A percentile compares a stretch with the other conserved stretches of the same genome.
Conservation (phyloP, 2,888 invertebrate species). For the Tenthredo amoena region DNA sequence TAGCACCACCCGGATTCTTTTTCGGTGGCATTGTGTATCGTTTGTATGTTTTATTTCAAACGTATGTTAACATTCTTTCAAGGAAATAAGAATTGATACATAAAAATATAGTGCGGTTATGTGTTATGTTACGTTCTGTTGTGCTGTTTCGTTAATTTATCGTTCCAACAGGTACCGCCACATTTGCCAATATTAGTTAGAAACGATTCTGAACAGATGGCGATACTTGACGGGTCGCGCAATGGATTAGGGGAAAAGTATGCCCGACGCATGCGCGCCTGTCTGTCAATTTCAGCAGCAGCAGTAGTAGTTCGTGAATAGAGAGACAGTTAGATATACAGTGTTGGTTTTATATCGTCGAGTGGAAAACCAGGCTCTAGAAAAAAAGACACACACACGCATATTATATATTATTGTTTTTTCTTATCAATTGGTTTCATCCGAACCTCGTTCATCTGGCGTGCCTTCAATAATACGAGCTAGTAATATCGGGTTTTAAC, state of each 20-base stretch:
- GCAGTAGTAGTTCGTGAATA: not conserved
- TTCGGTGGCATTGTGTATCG: slow-evolving; percentile 85
- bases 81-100: not conserved
- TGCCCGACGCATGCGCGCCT: slow-evolving; percentile 28
- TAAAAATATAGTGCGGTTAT: not conserved
- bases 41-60: not conserved
- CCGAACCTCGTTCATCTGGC: not conserved
- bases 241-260: not conserved
- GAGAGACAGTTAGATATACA: not conserved
- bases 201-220: not conserved
- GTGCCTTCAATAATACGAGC: not conserved
- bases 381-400: not conserved
- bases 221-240: not conserved
- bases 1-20: slow-evolving; percentile 81
- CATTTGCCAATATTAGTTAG: not conserved
- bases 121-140: not conserved
- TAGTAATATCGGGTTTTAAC: slow-evolving; percentile 3
- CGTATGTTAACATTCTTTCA: not conserved
- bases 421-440: not conserved
- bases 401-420: not conserved
- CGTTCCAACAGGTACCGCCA: not conserved
- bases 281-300: slow-evolving; percentile 20
- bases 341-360: not conserved
- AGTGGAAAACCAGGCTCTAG: not conserved
- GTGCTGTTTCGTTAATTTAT: not conserved